phyloP scores from a whole-genome alignment of 2,113 vertebrate species.

The Tympanuchus pallidicinctus region DNA sequence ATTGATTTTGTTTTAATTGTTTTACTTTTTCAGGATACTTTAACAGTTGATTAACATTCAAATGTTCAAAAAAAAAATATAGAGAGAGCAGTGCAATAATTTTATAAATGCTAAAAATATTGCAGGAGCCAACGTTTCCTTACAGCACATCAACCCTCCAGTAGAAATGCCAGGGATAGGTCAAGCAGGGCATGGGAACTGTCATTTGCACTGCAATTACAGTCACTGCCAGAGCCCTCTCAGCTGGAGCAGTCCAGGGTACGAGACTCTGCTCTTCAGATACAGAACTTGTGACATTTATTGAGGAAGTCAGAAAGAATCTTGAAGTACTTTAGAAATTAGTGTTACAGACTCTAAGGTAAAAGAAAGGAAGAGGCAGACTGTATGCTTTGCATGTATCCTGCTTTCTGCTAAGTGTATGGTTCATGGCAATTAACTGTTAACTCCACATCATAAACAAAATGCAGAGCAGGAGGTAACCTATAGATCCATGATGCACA shows the following conservation, averaged over 20 bases:
- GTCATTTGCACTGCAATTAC: background rate
- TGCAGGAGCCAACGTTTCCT: background rate
- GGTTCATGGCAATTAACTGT: background rate
- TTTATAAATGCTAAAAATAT: background rate
- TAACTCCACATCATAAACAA: background rate
- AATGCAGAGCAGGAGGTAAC: background rate
- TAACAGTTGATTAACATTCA: background rate
- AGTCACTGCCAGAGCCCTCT: background rate
- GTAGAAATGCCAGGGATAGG: background rate
- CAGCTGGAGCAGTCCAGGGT: background rate
- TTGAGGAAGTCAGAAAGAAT: background rate
- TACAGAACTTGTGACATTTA: background rate
- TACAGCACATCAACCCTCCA: fast-evolving
- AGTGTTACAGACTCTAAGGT: background rate
- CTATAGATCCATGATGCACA: background rate
- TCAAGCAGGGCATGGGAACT: background rate
- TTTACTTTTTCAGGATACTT: background rate
- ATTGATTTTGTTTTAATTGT: background rate
- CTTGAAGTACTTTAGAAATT: background rate
- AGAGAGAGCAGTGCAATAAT: background rate
- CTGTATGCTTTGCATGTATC: background rate
- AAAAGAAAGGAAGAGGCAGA: background rate
- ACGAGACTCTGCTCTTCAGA: background rate
- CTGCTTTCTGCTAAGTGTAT: background rate
- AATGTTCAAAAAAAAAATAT: background rate